Conservation (phyloP, 2,113 vertebrate genomes). For the Tichodroma muraria region DNA sequence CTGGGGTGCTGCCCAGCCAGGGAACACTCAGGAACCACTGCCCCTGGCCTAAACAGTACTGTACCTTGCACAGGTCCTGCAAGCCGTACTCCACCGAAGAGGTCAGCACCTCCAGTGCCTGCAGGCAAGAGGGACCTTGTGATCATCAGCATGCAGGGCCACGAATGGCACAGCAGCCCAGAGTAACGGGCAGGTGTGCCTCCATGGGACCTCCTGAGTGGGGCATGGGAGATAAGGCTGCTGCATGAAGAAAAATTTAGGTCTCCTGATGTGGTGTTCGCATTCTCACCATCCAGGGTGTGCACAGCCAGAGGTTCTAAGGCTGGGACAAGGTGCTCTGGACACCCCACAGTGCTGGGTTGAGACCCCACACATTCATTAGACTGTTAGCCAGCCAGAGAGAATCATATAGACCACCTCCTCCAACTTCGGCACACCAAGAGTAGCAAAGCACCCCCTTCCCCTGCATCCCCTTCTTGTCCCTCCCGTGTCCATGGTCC, state of each 20-base stretch:
- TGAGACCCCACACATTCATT: not conserved
- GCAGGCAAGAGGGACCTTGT: not conserved
- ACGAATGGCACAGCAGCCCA: rapidly evolving
- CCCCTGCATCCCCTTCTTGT: too few species aligned
- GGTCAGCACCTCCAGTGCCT: slow-evolving; percentile 77
- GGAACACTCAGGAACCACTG: rapidly evolving
- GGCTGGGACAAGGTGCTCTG: not conserved
- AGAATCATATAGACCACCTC: not conserved
- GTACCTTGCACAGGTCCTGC: slow-evolving; percentile 73
- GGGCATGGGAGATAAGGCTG: not conserved
- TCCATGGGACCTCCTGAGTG: not conserved
- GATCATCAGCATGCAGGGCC: rapidly evolving
- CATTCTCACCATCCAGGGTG: not conserved
- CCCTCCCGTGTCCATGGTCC: not conserved
- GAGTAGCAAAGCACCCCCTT: not conserved
- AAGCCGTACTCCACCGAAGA: slow-evolving; percentile 74
- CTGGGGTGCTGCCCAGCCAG: not conserved
- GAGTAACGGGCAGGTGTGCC: not conserved
- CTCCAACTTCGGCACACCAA: not conserved
- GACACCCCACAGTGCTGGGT: not conserved
- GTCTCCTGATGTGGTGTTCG: not conserved
- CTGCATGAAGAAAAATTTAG: not conserved
- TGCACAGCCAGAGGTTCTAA: not conserved
- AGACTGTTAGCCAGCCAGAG: not conserved
- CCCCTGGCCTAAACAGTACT: not conserved